These are phyloP conservation scores for Pseudococcus jackbeardsleyi DNA, from an alignment of 2,888 invertebrate genomes.

Conservation along the genomic window DNA sequence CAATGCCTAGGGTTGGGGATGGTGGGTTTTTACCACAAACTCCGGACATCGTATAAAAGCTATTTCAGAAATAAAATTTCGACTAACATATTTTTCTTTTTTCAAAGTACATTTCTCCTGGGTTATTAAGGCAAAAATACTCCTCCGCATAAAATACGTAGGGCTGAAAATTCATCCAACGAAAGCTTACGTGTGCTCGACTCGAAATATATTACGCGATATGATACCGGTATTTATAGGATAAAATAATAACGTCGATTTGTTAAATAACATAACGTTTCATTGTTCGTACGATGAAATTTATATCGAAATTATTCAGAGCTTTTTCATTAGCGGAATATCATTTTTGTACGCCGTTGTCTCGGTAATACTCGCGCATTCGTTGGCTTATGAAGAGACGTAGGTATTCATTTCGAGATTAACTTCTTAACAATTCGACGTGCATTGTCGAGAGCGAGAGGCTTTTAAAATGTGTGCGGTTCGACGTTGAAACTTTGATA, in stretches of 20 bases:
- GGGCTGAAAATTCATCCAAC: not conserved
- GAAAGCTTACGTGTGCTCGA: not conserved
- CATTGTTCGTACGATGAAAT: constrained; percentile 21
- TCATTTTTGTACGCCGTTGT: constrained; percentile 37
- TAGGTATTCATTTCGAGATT: constrained; percentile 44
- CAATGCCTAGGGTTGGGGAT: too few species aligned
- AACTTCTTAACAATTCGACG: constrained; percentile 40
- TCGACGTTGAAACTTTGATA: constrained; percentile 43
- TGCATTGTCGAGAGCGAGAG: not conserved
- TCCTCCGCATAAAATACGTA: too few species aligned
- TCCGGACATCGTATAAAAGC: too few species aligned
- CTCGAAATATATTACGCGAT: not conserved
- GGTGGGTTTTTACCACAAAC: too few species aligned
- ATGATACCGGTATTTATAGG: not conserved
- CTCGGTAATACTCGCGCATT: constrained; percentile 28
- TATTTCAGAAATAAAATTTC: too few species aligned
- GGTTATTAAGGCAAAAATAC: too few species aligned
- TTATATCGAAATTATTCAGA: constrained; percentile 45
- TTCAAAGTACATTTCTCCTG: too few species aligned
- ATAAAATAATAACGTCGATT: constrained; percentile 47
- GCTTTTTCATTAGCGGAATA: constrained; percentile 36
- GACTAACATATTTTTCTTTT: too few species aligned
- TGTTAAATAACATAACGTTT: constrained; percentile 1
- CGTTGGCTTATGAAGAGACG: not conserved
- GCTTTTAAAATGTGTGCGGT: constrained; percentile 31